Conservation (phyloP, 2,888 invertebrate species). For the Asteroscopus sphinx region DNA sequence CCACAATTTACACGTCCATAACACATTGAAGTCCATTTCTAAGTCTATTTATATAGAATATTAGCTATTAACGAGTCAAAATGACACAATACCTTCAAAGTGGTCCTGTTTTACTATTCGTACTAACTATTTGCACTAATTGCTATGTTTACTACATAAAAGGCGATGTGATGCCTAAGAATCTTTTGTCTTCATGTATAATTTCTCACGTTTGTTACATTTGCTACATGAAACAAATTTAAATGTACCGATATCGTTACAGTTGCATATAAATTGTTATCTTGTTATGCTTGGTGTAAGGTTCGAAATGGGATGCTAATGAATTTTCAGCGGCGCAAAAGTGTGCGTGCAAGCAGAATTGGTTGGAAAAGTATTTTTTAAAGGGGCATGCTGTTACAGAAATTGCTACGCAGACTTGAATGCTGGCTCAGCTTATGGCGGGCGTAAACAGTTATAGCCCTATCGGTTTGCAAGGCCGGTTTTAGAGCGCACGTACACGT, state of each 20-base stretch:
- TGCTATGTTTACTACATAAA: constrained; percentile 63
- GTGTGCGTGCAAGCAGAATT: constrained; percentile 56
- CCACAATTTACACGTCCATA: constrained; percentile 20
- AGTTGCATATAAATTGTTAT: constrained; percentile 25
- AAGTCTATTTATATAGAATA: constrained; percentile 24
- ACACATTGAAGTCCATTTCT: constrained; percentile 17
- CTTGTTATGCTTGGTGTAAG: constrained; percentile 28
- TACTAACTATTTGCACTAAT: constrained; percentile 59
- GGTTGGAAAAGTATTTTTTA: constrained; percentile 54
- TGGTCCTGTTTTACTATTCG: constrained; percentile 38
- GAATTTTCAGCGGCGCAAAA: constrained; percentile 49
- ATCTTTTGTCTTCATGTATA: constrained; percentile 65
- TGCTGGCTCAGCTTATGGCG: constrained; percentile 69
- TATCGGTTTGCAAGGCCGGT: constrained; percentile 59
- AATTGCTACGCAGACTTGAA: constrained; percentile 62
- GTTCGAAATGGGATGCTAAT: constrained; percentile 38
- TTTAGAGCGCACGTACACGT: constrained; percentile 48
- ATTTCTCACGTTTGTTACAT: constrained; percentile 64
- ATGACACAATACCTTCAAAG: constrained; percentile 43
- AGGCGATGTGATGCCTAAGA: constrained; percentile 67
- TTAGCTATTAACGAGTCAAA: constrained; percentile 41
- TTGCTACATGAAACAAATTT: constrained; percentile 37
- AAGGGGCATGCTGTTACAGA: constrained; percentile 52
- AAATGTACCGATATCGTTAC: constrained; percentile 24
- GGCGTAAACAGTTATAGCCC: constrained; percentile 66